Evolutionary conservation across 2,888 invertebrate genomes (phyloP).

Genomic region (Abrostola tripartita): DNA sequence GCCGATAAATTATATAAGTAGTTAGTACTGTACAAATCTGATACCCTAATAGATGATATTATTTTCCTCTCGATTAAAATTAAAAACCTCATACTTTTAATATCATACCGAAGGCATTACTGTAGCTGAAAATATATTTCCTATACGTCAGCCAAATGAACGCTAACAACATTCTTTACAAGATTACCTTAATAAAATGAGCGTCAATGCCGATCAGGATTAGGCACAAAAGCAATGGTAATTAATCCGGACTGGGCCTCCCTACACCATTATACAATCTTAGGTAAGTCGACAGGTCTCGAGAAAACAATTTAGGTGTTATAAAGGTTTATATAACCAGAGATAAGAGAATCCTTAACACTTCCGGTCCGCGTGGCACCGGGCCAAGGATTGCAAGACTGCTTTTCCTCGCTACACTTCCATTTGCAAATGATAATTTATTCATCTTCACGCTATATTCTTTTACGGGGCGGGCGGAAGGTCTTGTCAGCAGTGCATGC

Average conservation of each 20-base stretch:
- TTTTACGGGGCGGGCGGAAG: constrained; percentile 21
- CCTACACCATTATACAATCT: constrained; percentile 32
- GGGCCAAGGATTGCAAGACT: constrained; percentile 47
- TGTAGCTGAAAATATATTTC: too few species aligned
- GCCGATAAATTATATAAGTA: too few species aligned
- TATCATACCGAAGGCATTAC: too few species aligned
- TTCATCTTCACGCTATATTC: constrained; percentile 44
- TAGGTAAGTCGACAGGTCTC: constrained; percentile 35
- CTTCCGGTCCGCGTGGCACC: constrained; percentile 53
- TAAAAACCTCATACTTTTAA: too few species aligned
- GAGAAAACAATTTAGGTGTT: constrained; percentile 44
- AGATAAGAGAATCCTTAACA: constrained; percentile 52
- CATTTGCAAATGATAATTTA: constrained; percentile 47
- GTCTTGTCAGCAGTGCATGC: constrained; percentile 6
- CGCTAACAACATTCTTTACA: background rate
- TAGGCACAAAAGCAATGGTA: constrained; percentile 21
- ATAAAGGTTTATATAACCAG: constrained; percentile 53
- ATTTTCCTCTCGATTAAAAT: too few species aligned
- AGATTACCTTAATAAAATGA: constrained; percentile 5
- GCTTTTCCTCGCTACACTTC: constrained; percentile 29
- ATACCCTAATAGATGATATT: too few species aligned
- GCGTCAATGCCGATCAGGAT: constrained; percentile 2
- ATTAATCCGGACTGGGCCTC: constrained; percentile 27
- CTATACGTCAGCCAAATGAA: background rate
- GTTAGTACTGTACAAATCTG: too few species aligned